phyloP scores from a whole-genome alignment of 2,797 vertebrate genomes.

The Rhinatrema bivittatum region DNA sequence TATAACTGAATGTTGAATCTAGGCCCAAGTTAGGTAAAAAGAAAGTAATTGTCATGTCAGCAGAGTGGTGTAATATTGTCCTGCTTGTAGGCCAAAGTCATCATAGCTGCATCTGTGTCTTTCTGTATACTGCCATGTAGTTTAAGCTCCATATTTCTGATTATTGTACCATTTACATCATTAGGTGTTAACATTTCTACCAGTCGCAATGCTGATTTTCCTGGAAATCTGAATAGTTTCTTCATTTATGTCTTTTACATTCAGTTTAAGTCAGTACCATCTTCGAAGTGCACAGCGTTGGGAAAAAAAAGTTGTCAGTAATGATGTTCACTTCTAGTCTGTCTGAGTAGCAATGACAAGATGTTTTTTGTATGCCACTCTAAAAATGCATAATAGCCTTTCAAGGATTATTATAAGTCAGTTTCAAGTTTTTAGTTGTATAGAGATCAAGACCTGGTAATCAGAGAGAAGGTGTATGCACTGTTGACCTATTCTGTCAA shows the following conservation, averaged over 20 bases:
- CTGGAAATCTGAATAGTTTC: constrained; percentile 7
- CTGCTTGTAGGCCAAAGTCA: constrained; percentile 17
- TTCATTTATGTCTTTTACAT: constrained; percentile 4
- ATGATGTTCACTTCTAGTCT: neutral
- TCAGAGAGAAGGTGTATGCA: constrained; percentile 3
- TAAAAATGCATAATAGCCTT: constrained; percentile 8
- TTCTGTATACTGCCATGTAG: constrained; percentile 7
- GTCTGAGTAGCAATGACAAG: constrained; percentile 1
- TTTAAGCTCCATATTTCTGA: constrained; percentile 9
- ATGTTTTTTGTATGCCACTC: neutral
- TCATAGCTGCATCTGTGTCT: constrained; percentile 5
- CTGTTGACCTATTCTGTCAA: neutral
- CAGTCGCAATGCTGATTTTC: neutral
- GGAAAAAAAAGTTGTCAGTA: no score
- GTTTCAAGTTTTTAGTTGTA: neutral
- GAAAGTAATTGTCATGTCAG: constrained; percentile 8
- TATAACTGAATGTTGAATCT: no score
- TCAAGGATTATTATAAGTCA: no score
- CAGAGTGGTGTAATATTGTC: neutral
- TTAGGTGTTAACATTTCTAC: neutral
- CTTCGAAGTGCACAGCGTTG: no score
- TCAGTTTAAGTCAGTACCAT: constrained; percentile 5
- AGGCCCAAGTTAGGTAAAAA: no score
- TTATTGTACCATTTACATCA: constrained; percentile 21
- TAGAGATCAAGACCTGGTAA: neutral